Conservation (phyloP, 1,140 invertebrate species). For the Chrysomallon squamiferum region DNA sequence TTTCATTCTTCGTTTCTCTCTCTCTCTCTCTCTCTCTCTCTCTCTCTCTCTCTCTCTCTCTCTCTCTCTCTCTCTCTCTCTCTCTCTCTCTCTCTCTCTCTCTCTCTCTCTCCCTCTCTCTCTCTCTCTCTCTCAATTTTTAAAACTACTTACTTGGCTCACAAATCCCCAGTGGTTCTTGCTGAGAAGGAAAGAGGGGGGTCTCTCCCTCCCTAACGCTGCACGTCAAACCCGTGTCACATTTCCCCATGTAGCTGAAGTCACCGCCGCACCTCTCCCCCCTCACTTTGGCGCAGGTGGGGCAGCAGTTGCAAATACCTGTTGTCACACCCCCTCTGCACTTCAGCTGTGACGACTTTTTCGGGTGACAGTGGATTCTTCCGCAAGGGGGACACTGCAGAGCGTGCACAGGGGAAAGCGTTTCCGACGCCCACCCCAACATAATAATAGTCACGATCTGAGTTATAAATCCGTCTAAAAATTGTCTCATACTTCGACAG, state of each 20-base stretch:
- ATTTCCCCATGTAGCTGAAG: slow-evolving; percentile 57
- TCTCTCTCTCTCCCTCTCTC: too few relatives aligned
- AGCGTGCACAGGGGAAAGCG: neutral
- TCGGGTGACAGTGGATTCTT: slow-evolving; percentile 50
- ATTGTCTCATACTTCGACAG: too few relatives aligned
- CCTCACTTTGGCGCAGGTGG: slow-evolving; percentile 54
- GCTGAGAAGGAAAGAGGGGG: neutral
- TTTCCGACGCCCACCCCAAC: too few relatives aligned
- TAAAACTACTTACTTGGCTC: slow-evolving; percentile 23
- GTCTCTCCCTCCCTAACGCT: slow-evolving; percentile 14
- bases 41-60: too few relatives aligned
- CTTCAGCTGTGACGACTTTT: slow-evolving; percentile 30
- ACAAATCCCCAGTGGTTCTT: slow-evolving; percentile 32
- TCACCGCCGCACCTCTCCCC: slow-evolving; percentile 56
- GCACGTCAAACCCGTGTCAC: slow-evolving; percentile 54
- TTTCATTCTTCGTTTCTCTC: too few relatives aligned
- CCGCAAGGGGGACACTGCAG: slow-evolving; percentile 51
- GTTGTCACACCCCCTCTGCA: slow-evolving; percentile 52
- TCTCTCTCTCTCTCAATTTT: too few relatives aligned
- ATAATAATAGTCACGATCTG: too few relatives aligned
- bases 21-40: too few relatives aligned
- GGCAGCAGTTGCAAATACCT: slow-evolving; percentile 60
- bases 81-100: too few relatives aligned
- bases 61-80: too few relatives aligned
- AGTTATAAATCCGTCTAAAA: too few relatives aligned